Conservation (phyloP, 2,797 vertebrate genomes). For the Gambusia yucatana region DNA sequence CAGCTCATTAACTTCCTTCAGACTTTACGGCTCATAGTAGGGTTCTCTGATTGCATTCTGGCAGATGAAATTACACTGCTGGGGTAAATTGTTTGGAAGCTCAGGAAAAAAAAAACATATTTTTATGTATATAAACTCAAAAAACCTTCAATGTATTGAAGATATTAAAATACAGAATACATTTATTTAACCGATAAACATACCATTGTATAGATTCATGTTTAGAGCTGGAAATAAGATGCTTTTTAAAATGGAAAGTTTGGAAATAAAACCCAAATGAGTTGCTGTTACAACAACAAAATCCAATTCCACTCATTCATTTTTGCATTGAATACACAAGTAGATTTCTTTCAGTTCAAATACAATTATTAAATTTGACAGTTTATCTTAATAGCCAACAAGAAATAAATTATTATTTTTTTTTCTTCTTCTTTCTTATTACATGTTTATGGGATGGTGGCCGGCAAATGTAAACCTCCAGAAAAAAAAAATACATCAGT, state of each 20-base stretch:
- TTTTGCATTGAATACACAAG: conserved; percentile 53
- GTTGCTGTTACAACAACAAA: conserved; percentile 54
- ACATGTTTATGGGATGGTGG: not conserved
- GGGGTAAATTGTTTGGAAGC: conserved; percentile 22
- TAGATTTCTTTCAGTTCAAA: conserved; percentile 45
- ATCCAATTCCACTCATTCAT: conserved; percentile 55
- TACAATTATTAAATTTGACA: conserved; percentile 28
- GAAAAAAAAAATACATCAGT: too few species aligned
- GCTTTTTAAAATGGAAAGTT: conserved; percentile 38
- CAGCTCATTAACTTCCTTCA: conserved; percentile 17
- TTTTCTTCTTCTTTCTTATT: not conserved
- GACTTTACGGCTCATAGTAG: conserved; percentile 27
- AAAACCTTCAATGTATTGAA: not conserved
- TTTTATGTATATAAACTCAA: not conserved
- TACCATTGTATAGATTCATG: conserved; percentile 12
- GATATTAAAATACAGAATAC: conserved; percentile 29
- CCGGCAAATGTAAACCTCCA: too few species aligned
- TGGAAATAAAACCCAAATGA: conserved; percentile 33
- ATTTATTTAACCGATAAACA: conserved; percentile 23
- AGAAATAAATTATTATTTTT: not conserved
- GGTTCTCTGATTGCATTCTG: conserved; percentile 43
- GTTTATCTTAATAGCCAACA: conserved; percentile 16
- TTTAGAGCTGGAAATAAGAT: conserved; percentile 28
- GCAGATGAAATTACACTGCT: conserved; percentile 24
- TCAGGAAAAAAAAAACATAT: conserved; percentile 21